A percentile compares a stretch with the other conserved stretches of the same genome.
Evolutionary conservation across 2,888 invertebrate species (phyloP).

Genomic region (Geophilus truncorum): DNA sequence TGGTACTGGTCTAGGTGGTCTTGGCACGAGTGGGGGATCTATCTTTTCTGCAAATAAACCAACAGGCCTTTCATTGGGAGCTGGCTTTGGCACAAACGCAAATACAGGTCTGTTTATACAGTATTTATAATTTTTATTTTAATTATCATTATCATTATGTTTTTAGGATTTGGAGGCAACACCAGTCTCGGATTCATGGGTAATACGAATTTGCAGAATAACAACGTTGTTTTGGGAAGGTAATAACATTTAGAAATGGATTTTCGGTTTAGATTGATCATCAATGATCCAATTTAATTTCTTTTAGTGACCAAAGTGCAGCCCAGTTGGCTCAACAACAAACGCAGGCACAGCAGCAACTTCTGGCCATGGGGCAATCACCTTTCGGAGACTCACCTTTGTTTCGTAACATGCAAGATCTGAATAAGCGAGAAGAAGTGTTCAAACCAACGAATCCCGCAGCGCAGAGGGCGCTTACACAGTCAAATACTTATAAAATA

Average conservation of each 20-base stretch:
- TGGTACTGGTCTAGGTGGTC: constrained; percentile 37
- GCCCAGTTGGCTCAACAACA: constrained; percentile 54
- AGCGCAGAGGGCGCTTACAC: constrained; percentile 57
- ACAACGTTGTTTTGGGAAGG: background rate
- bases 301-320: constrained; percentile 35
- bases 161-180: background rate
- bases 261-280: too few species aligned
- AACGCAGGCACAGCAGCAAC: constrained; percentile 58
- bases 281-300: too few species aligned
- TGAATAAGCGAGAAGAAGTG: constrained; percentile 60
- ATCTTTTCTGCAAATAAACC: constrained; percentile 31
- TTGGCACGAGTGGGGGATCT: constrained; percentile 35
- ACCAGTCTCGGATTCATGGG: background rate
- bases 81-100: constrained; percentile 1
- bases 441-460: constrained; percentile 59
- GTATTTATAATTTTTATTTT: background rate
- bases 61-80: constrained; percentile 31
- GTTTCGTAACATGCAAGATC: constrained; percentile 61
- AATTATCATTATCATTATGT: background rate
- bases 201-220: background rate
- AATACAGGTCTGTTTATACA: background rate
- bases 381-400: constrained; percentile 86
- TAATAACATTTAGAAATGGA: too few species aligned
- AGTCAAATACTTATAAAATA: constrained; percentile 57
- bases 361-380: constrained; percentile 59